Evolutionary conservation across 2,888 invertebrate genomes (phyloP).

Genomic region (Autographa gamma): DNA sequence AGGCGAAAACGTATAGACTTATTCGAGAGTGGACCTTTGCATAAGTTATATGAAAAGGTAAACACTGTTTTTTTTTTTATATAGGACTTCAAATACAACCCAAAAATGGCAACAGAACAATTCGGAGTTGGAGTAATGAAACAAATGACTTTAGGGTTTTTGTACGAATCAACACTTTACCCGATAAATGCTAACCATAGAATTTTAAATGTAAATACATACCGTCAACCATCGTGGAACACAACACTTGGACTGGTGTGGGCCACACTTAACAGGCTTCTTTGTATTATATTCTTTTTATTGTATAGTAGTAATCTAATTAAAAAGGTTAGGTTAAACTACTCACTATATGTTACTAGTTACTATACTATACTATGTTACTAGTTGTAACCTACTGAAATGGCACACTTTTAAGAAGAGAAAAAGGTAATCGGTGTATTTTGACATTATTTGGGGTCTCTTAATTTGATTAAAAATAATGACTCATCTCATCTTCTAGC

Average conservation of each 20-base stretch:
- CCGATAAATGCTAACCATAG: background rate
- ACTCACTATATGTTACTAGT: background rate
- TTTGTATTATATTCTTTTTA: no score
- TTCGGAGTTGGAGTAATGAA: no score
- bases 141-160: background rate
- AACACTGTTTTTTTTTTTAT: no score
- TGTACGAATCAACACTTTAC: background rate
- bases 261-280: slow-evolving; percentile 50
- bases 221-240: slow-evolving; percentile 72
- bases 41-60: no score
- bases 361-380: background rate
- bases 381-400: no score
- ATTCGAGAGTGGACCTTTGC: no score
- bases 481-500: background rate
- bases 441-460: background rate
- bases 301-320: slow-evolving; percentile 47
- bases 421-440: background rate
- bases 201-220: slow-evolving; percentile 38
- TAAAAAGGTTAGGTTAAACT: slow-evolving; percentile 18
- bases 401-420: background rate
- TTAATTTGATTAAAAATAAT: background rate
- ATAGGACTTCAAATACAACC: no score
- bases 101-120: no score
- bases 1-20: no score
- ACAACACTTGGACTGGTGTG: slow-evolving; percentile 36